Base-by-base conservation (phyloP, 2,797 vertebrate species). In the Helicolenus hilgendorfi region DNA sequence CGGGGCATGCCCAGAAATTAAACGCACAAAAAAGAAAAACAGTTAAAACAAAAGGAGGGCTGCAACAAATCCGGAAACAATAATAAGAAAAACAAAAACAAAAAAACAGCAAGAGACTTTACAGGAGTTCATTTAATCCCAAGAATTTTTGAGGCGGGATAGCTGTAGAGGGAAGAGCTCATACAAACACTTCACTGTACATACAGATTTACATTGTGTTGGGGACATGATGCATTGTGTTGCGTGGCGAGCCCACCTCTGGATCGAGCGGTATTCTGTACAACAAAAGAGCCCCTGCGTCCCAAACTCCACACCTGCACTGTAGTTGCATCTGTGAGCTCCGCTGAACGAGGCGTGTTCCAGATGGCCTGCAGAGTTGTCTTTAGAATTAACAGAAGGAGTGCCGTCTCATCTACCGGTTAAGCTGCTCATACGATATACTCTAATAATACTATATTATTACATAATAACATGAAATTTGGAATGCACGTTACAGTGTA, bases 101-200 rank as follows among this genome's bases (percentile, higher is more conserved):
- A 71, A 24, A 27, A 49, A 83, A 74, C 22, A 60, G 15, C 68
- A 86, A 69, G 74, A 90, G 87, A 94, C 76, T 91, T 96, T 87
- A 95, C 87, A 92, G 84, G 84, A 91, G 84, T 92, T 92, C 55
- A 56, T 97, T 97, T 97, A 96, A 96, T 97, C 90, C 91, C 79
- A 92, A 88, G 72, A 74, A 74, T 89, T 76, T 86, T 45, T 84
- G 87, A 35, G 27, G 18, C 10, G 73, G 69, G 58, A 10, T 2
- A 77, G 69, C 78, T 89, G 92, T 87, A 86, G 91, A 92, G 88
- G 89, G 90, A 92, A 86, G 94, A 92, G 94, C 87, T 91, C 83
- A 80, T 93, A 95, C 94, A 96, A 95, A 96, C 95, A 95, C 95
- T 94, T 88, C 88, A 92, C 91, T 94, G 94, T 96, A 96, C 96